Conservation (phyloP, 2,113 vertebrate genomes). For the Garra rufa region DNA sequence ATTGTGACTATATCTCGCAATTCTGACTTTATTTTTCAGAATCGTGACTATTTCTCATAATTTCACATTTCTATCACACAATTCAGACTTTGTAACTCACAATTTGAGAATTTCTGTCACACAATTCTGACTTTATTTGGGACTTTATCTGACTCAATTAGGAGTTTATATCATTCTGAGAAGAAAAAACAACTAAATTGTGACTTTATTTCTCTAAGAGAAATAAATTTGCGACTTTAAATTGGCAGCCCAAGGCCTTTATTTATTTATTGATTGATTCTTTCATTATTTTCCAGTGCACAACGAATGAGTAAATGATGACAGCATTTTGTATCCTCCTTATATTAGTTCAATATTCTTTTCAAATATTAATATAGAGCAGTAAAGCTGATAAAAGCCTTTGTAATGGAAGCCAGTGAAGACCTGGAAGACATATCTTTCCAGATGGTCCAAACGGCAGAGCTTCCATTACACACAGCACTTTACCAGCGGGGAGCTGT, state of each 20-base stretch:
- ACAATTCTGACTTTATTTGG: too few species aligned
- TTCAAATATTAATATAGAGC: neutral
- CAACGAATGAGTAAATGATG: neutral
- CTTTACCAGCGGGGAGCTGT: neutral
- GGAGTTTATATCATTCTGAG: too few species aligned
- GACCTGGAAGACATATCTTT: conserved; percentile 20
- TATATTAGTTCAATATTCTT: neutral
- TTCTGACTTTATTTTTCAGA: too few species aligned
- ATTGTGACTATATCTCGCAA: too few species aligned
- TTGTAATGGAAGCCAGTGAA: neutral
- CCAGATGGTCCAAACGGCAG: conserved; percentile 23
- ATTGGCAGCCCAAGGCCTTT: neutral
- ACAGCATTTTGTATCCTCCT: neutral
- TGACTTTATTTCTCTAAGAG: too few species aligned
- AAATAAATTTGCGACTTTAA: neutral
- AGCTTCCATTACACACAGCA: conserved; percentile 7
- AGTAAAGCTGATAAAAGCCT: neutral
- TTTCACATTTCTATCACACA: too few species aligned
- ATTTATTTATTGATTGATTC: too few species aligned
- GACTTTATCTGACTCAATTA: too few species aligned
- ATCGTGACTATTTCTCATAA: too few species aligned
- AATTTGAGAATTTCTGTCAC: too few species aligned
- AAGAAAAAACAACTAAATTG: too few species aligned
- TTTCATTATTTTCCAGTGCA: neutral
- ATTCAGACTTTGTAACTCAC: too few species aligned